Evolutionary conservation across 1,140 invertebrate genomes (phyloP), one percentile per base, ranked within the genome.

Genomic region (Tetramorium parvispinum): DNA sequence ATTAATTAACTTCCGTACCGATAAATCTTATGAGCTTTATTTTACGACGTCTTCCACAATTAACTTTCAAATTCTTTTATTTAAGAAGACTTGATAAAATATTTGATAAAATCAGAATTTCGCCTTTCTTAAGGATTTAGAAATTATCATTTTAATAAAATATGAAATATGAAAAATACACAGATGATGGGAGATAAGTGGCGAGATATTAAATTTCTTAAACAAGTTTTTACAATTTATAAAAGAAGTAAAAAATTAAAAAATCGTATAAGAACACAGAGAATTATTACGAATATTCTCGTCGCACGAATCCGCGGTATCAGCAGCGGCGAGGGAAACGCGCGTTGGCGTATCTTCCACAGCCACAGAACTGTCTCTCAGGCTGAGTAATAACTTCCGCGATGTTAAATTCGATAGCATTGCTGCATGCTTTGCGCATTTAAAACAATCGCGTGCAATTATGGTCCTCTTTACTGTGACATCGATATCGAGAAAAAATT

Each of bases 341-440:
- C 55, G 79, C 68, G 79, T 83, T 73, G 79, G 79, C 68, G 79
- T 83, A 83, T 83, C 79, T 83, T 75, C 53, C 68, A 40, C 79
- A 73, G 53, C 68, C 43, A 83, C 79, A 73, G 68, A 83, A 83
- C 53, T 59, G 79, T 83, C 68, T 61, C 79, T 83, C 68, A 75
- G 40, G n/a, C 79, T 83, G 79, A 83, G 68, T 83, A 83, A 83
- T 75, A 82, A 82, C 66, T 82, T 83, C 79, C 79, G 79, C 55
- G 55, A 83, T 83, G 68, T 83, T 83, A 61, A 82, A 83, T 83
- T 75, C 55, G 79, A 83, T 83, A 73, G 18, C 40, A 49, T 59
- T 37, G 27, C 68, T 61, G 40, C 24, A 49, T 55, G 46, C 46
- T 40, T 53, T 32, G 51, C 24, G 79, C 27, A 75, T 83, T 83